Base-by-base conservation (phyloP, 2,797 vertebrate species). In the Rhinatrema bivittatum region DNA sequence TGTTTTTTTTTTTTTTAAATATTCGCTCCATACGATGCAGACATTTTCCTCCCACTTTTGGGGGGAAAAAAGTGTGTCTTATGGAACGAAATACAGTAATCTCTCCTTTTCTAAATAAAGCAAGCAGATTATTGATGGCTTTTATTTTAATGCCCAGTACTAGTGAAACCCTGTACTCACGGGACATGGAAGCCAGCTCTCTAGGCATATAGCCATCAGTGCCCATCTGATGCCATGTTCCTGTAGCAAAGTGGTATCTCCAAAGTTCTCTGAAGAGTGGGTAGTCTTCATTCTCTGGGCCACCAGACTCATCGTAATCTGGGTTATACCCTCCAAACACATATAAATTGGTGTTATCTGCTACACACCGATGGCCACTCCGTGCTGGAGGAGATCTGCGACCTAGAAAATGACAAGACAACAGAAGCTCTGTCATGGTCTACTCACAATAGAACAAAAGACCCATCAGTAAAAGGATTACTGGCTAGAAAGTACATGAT, bases 321-420 rank as follows among this genome's bases (percentile, higher is more conserved):
- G 95, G 96, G 21, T 99, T 99, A 72, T 98, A 99, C 8, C 96
- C 96, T 37, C 96, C 96, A 1, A 98, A 99, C 31, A 99, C 94
- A 11, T 98, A 99, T 2, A 99, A 59, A 57, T 94, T 98, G 50
- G 88, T 81, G 26, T 81, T 91, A 68, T 99, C 93, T 1, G 96
- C 96, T 20, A 99, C 94, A 5, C 96, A 99, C 20, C 95, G 91
- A 41, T 99, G 96, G 32, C 96, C 96, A 3, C 96, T 99, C 50
- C 96, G 76, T 10, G 94, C 93, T 0, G 93, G 90, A 8, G 96
- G 96, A 5, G 74, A 83, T 29, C 86, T 78, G 9, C 86, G 85
- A 54, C 90, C 95, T 97, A 52, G 4, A 43, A 51, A 20, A 61
- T 36, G 38, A 5, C 17, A 59, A 12, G 15, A 33, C 9, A 13